These are phyloP conservation scores for Danio rerio DNA, from an alignment of 2,113 vertebrate genomes.

Conservation along the genomic window DNA sequence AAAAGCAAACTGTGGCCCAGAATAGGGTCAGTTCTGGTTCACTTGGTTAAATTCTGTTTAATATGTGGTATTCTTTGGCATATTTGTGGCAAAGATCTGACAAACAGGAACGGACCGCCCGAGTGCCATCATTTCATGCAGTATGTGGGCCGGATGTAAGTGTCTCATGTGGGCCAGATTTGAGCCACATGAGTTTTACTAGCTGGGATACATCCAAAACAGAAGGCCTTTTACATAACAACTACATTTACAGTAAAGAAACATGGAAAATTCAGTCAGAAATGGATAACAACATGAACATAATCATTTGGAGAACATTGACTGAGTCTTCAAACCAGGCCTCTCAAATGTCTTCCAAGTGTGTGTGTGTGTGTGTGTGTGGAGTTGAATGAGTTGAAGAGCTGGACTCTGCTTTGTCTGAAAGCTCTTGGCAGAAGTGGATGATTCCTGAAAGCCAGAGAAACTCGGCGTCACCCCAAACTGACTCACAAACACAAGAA, in stretches of 20 bases:
- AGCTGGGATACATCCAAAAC: background rate
- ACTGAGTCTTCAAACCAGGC: background rate
- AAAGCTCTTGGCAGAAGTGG: slow-evolving; percentile 54
- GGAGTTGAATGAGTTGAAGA: slow-evolving; percentile 58
- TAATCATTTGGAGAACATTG: slow-evolving; percentile 18
- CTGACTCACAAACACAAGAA: slow-evolving; percentile 67
- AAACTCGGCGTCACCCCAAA: slow-evolving; percentile 71
- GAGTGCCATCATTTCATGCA: too few relatives aligned
- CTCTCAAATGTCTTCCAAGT: slow-evolving; percentile 41
- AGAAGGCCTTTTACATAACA: slow-evolving; percentile 13
- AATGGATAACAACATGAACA: background rate
- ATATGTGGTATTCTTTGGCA: too few relatives aligned
- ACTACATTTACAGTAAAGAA: background rate
- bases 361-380: background rate
- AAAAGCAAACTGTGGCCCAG: too few relatives aligned
- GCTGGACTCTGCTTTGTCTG: slow-evolving; percentile 63
- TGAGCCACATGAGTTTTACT: too few relatives aligned
- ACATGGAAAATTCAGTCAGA: slow-evolving; percentile 27
- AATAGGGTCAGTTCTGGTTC: too few relatives aligned
- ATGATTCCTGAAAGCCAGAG: slow-evolving; percentile 72
- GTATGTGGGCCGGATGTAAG: too few relatives aligned
- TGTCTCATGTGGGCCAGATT: too few relatives aligned
- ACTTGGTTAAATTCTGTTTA: too few relatives aligned
- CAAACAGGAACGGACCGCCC: too few relatives aligned
- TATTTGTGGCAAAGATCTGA: too few relatives aligned